phyloP scores from a whole-genome alignment of 2,888 invertebrate species.

The Volucella zonaria region DNA sequence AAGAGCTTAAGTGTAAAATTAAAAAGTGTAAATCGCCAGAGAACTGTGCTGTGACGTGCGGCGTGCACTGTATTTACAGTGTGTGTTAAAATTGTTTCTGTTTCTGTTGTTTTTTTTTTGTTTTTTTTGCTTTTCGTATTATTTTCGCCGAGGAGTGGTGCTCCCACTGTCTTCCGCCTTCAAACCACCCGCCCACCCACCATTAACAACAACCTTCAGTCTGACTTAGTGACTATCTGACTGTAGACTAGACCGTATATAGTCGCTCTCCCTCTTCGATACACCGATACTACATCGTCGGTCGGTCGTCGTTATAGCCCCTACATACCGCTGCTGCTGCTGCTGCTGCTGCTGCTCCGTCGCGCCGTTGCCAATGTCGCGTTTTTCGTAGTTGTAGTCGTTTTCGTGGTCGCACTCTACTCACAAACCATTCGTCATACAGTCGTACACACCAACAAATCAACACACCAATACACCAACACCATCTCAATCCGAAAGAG shows the following conservation, averaged over 20 bases:
- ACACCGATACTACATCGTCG: constrained; percentile 30
- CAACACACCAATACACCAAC: too few species aligned
- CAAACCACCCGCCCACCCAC: constrained; percentile 21
- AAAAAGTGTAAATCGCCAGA: constrained; percentile 64
- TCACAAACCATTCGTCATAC: constrained; percentile 8
- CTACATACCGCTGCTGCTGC: background rate
- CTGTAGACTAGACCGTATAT: constrained; percentile 11
- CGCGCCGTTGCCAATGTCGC: constrained; percentile 1
- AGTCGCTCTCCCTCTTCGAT: constrained; percentile 52
- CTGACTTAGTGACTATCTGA: constrained; percentile 61
- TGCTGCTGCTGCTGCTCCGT: constrained; percentile 21
- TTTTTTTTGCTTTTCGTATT: constrained; percentile 16
- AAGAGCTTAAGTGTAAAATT: constrained; percentile 58
- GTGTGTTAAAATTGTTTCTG: constrained; percentile 7
- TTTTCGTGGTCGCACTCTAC: constrained; percentile 33
- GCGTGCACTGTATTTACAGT: constrained; percentile 45
- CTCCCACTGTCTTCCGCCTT: constrained; percentile 12
- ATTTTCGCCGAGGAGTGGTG: constrained; percentile 16
- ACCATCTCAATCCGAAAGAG: constrained; percentile 36
- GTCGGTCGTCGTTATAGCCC: constrained; percentile 17
- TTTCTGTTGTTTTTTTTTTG: background rate
- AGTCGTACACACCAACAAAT: constrained; percentile 13
- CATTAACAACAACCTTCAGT: background rate
- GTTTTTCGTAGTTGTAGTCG: constrained; percentile 14
- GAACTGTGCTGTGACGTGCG: constrained; percentile 45